Conservation (phyloP, 1,140 invertebrate species). For the Ctenoplectra terminalis region DNA sequence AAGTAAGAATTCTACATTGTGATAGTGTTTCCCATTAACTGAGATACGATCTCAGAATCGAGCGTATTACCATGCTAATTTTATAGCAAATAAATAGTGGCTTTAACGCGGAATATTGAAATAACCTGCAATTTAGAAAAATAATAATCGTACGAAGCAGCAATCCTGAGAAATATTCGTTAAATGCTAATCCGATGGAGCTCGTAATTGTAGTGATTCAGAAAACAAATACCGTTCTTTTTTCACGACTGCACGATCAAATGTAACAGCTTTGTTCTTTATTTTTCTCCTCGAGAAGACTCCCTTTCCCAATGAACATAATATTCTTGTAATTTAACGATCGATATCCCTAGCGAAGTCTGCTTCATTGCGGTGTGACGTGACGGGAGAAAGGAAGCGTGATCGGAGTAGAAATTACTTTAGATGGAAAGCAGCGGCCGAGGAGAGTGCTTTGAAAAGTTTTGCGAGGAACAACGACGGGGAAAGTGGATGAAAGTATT, state of each 20-base stretch:
- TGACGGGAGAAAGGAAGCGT: slow-evolving; percentile 52
- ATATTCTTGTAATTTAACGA: slow-evolving; percentile 41
- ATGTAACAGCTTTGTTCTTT: neutral
- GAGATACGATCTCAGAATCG: neutral
- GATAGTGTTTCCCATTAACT: neutral
- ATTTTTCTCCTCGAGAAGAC: slow-evolving; percentile 18
- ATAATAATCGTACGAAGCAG: neutral
- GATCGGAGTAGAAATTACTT: slow-evolving; percentile 52
- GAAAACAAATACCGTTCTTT: neutral
- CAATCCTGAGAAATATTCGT: no score
- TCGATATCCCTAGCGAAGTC: slow-evolving; percentile 45
- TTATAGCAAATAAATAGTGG: slow-evolving; percentile 1
- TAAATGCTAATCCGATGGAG: no score
- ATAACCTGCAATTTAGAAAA: neutral
- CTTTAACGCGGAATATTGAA: neutral
- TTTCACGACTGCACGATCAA: neutral
- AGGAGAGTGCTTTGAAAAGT: slow-evolving; percentile 46
- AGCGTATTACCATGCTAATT: slow-evolving; percentile 35
- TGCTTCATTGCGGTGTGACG: slow-evolving; percentile 11
- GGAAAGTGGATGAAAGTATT: slow-evolving; percentile 53
- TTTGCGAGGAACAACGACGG: slow-evolving; percentile 32
- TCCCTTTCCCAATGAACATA: neutral
- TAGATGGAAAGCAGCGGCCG: slow-evolving; percentile 40
- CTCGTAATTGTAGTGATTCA: neutral
- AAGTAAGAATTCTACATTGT: slow-evolving; percentile 19